A percentile compares a stretch with the other conserved stretches of the same genome.
These are phyloP conservation scores for Chionodraco myersi DNA, from an alignment of 2,113 vertebrate genomes.

Conservation along the genomic window DNA sequence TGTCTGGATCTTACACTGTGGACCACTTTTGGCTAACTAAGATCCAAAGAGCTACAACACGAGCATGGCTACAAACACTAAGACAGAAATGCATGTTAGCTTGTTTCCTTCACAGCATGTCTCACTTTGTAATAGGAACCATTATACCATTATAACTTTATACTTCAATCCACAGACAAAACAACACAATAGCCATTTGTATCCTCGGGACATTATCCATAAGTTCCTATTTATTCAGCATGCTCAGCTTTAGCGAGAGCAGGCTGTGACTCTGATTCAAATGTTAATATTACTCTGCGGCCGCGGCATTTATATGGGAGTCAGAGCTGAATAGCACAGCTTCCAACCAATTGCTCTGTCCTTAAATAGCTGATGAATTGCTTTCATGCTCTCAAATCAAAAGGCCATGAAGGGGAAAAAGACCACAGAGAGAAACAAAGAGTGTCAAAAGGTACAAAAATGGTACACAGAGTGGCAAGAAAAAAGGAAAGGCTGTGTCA, in stretches of 20 bases:
- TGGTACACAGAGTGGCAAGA: not conserved
- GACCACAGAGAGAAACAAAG: conserved; percentile 8
- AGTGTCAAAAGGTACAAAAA: not conserved
- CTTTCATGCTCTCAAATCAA: conserved; percentile 21
- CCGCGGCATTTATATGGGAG: conserved; percentile 24
- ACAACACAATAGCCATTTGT: not conserved
- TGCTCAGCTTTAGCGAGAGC: conserved; percentile 3
- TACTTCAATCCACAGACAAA: not conserved
- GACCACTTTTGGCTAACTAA: not conserved
- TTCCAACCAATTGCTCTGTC: conserved; percentile 10
- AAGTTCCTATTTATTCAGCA: not conserved
- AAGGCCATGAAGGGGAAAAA: conserved; percentile 34
- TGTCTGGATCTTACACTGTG: not conserved
- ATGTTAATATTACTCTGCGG: conserved; percentile 10
- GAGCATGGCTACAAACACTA: not conserved
- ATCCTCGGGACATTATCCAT: not conserved
- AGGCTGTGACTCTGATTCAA: conserved; percentile 9
- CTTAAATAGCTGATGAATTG: conserved; percentile 37
- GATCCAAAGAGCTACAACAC: not conserved
- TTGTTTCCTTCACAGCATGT: not conserved
- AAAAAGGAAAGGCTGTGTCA: not conserved
- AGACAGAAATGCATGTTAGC: not conserved
- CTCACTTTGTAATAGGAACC: not conserved
- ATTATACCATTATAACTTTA: too few relatives aligned
- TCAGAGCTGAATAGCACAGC: conserved; percentile 21